A percentile compares a stretch with the other conserved stretches of the same genome.
Evolutionary conservation across 2,113 vertebrate genomes (phyloP).

Genomic region (Saguinus imperator): DNA sequence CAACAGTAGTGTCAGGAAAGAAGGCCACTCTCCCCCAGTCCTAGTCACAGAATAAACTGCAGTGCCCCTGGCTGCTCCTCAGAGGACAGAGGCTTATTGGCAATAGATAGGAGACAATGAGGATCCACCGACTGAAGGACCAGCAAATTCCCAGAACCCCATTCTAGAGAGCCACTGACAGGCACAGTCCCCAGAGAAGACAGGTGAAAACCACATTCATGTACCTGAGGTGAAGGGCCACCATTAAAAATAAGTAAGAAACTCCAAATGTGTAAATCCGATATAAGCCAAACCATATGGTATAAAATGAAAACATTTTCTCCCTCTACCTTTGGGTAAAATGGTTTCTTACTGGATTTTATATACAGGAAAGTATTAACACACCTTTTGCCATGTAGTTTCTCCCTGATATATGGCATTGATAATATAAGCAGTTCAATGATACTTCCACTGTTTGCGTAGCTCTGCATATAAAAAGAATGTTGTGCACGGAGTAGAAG

Average conservation of each 20-base stretch:
- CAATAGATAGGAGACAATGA: neutral
- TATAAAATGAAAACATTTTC: constrained; percentile 73
- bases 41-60: rapidly evolving
- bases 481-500: constrained; percentile 58
- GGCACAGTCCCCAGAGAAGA: constrained; percentile 9
- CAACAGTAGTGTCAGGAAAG: rapidly evolving
- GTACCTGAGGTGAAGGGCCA: constrained; percentile 37
- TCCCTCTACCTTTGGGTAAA: constrained; percentile 56
- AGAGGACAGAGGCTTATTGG: neutral
- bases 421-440: constrained; percentile 71
- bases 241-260: constrained; percentile 61
- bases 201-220: constrained; percentile 42
- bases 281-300: constrained; percentile 70
- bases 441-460: constrained; percentile 72
- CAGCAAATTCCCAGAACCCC: neutral
- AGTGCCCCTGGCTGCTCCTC: rapidly evolving
- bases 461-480: constrained; percentile 71
- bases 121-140: neutral
- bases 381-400: constrained; percentile 63
- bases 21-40: neutral
- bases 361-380: constrained; percentile 66
- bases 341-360: constrained; percentile 67
- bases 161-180: neutral
- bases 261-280: constrained; percentile 61
- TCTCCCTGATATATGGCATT: constrained; percentile 63